These are phyloP conservation scores for Andrena dorsata DNA, from an alignment of 2,888 invertebrate species.

Conservation along the genomic window DNA sequence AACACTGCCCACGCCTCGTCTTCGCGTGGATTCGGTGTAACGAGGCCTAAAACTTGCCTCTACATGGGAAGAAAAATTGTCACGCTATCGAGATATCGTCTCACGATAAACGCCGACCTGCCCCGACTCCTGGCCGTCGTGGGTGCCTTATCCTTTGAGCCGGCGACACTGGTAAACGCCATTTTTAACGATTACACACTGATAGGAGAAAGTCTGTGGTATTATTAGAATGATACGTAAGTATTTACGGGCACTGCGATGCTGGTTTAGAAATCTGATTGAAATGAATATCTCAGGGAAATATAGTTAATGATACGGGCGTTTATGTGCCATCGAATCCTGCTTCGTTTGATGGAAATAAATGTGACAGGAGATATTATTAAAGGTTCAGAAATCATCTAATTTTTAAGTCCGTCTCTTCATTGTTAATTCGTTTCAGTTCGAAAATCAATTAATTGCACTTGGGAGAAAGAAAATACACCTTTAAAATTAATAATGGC, in stretches of 20 bases:
- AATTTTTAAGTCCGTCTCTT: too few species aligned
- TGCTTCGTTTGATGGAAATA: too few species aligned
- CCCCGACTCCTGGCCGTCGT: constrained; percentile 12
- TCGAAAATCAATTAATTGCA: too few species aligned
- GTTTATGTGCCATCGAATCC: too few species aligned
- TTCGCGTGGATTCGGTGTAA: constrained; percentile 45
- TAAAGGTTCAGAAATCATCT: too few species aligned
- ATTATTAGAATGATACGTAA: not conserved
- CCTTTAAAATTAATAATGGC: too few species aligned
- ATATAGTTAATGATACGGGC: not conserved
- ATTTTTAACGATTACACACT: not conserved
- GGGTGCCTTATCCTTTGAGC: constrained; percentile 14
- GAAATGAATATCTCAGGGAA: not conserved
- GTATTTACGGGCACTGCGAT: not conserved
- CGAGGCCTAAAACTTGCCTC: constrained; percentile 43
- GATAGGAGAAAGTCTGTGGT: constrained; percentile 2
- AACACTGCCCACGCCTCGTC: constrained; percentile 57
- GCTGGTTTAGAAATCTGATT: not conserved
- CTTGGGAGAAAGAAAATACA: too few species aligned
- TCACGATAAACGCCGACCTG: constrained; percentile 37
- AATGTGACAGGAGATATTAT: too few species aligned
- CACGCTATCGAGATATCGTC: constrained; percentile 59
- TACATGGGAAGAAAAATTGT: constrained; percentile 58
- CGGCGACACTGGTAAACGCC: not conserved
- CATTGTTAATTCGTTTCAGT: too few species aligned